These are phyloP conservation scores for Mizuhopecten yessoensis DNA, from an alignment of 1,140 invertebrate genomes.

Conservation along the genomic window DNA sequence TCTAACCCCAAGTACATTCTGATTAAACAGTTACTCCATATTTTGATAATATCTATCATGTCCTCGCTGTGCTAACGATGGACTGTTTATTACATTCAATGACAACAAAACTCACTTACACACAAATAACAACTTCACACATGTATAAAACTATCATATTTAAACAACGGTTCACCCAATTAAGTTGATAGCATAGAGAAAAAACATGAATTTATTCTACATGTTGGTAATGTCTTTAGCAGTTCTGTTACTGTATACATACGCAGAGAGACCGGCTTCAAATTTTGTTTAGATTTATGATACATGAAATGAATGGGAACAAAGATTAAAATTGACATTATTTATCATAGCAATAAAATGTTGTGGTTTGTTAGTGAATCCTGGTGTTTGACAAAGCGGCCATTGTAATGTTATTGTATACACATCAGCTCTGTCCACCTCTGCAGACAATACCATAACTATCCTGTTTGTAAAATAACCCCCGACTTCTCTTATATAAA, in stretches of 20 bases:
- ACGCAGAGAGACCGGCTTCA: too few species aligned
- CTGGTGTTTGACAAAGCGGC: background rate
- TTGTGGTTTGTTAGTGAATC: background rate
- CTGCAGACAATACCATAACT: too few species aligned
- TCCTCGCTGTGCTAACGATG: background rate
- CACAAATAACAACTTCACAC: background rate
- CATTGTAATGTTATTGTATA: background rate
- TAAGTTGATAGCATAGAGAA: conserved; percentile 43
- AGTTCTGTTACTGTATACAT: too few species aligned
- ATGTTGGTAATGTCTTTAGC: too few species aligned
- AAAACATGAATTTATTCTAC: conserved; percentile 50
- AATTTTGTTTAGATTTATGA: too few species aligned
- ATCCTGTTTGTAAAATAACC: too few species aligned
- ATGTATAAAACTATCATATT: background rate
- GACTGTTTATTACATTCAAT: background rate
- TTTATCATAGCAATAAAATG: background rate
- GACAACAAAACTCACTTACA: background rate
- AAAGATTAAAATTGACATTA: background rate
- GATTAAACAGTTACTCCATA: background rate
- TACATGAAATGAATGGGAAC: background rate
- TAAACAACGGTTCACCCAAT: conserved; percentile 14
- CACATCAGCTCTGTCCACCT: background rate
- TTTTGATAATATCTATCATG: background rate
- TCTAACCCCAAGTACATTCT: background rate
- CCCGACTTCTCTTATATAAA: too few species aligned